phyloP scores from a whole-genome alignment of 2,113 vertebrate genomes.

The Hydrolagus affinis region DNA sequence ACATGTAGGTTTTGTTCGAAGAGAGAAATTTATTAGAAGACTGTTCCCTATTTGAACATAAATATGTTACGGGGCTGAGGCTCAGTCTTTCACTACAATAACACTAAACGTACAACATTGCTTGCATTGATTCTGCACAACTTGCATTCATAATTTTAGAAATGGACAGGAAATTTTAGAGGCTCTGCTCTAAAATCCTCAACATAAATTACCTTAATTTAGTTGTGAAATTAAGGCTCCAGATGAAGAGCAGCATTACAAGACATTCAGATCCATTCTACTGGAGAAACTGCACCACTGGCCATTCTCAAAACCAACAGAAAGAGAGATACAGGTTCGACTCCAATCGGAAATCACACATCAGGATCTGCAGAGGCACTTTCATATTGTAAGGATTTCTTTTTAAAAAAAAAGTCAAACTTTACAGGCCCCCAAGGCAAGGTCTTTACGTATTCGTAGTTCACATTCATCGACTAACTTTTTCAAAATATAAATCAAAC shows the following conservation, averaged over 20 bases:
- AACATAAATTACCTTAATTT: background rate
- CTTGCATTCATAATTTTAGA: conserved; percentile 24
- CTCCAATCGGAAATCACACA: background rate
- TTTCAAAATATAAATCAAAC: background rate
- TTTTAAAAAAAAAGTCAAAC: background rate
- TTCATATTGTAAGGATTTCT: background rate
- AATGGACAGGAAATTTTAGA: conserved; percentile 6
- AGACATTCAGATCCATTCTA: background rate
- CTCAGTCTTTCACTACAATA: conserved; percentile 32
- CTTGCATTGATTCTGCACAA: conserved; percentile 37
- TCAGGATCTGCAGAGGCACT: conserved; percentile 25
- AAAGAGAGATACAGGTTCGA: background rate
- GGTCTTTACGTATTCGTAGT: background rate
- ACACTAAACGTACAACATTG: conserved; percentile 21
- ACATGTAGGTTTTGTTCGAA: conserved; percentile 34
- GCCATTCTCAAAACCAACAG: background rate
- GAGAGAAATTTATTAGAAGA: conserved; percentile 68
- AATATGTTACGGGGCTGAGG: conserved; percentile 22
- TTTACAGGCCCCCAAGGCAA: background rate
- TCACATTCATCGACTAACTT: background rate
- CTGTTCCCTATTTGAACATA: conserved; percentile 53
- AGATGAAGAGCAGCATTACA: background rate
- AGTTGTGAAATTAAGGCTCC: background rate
- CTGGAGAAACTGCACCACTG: background rate
- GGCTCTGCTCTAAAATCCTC: background rate